Conservation (phyloP, 2,113 vertebrate species). For the Gobiocypris rarus region DNA sequence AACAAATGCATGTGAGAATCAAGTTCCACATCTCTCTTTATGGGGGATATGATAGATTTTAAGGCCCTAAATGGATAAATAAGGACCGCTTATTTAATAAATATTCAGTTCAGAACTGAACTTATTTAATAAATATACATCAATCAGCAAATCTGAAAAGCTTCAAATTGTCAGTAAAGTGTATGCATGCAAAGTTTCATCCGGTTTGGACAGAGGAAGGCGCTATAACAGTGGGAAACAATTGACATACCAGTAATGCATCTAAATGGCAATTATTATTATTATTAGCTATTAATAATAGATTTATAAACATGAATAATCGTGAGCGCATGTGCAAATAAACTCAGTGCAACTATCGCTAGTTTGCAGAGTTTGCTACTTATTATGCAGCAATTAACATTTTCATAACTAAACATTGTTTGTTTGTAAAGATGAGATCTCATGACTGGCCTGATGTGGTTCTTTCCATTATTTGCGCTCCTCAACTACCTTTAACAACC, state of each 20-base stretch:
- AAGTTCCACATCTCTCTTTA: neutral
- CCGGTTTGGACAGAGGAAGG: neutral
- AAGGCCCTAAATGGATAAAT: too few relatives aligned
- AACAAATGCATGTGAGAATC: neutral
- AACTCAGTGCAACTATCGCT: neutral
- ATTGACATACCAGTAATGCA: neutral
- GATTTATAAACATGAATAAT: neutral
- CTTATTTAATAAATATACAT: too few relatives aligned
- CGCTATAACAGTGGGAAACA: neutral
- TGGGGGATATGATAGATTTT: too few relatives aligned
- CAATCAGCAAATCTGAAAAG: neutral
- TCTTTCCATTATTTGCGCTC: neutral
- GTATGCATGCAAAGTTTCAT: neutral
- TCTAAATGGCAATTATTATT: neutral
- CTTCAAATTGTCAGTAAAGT: neutral
- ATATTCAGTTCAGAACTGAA: too few relatives aligned
- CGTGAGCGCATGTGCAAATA: neutral
- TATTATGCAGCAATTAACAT: neutral
- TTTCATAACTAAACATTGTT: constrained; percentile 2
- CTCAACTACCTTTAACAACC: neutral
- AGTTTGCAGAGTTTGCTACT: neutral
- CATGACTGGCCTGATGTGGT: neutral
- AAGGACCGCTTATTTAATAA: too few relatives aligned
- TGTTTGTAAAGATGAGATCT: neutral
- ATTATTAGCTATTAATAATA: neutral